Evolutionary conservation across 2,113 vertebrate species (phyloP).

Genomic region (Strix uralensis): DNA sequence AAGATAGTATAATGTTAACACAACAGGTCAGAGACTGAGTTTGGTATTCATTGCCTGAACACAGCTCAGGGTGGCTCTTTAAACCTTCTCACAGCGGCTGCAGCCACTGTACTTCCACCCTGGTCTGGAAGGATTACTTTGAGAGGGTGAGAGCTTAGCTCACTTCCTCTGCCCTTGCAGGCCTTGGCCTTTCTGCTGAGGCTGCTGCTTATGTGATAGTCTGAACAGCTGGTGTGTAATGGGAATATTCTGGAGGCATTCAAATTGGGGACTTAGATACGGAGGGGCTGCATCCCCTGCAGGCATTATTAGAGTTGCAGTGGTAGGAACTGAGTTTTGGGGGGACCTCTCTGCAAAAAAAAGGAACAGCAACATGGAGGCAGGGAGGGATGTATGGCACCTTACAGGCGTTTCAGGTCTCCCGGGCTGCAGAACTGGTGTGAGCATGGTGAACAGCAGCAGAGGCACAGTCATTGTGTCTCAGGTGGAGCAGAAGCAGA

Average conservation of each 20-base stretch:
- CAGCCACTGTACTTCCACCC: neutral
- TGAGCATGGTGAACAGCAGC: neutral
- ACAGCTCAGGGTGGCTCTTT: neutral
- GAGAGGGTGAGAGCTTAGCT: neutral
- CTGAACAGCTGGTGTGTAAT: slow-evolving; percentile 11
- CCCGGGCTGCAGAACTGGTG: neutral
- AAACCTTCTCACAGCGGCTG: neutral
- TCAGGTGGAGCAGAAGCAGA: neutral
- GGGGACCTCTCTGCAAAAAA: neutral
- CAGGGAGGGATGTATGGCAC: neutral
- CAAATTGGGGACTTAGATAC: rapidly evolving
- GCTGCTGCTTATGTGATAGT: neutral
- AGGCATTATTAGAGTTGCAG: neutral
- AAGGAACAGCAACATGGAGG: neutral
- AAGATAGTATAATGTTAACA: neutral
- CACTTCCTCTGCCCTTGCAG: neutral
- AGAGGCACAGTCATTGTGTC: neutral
- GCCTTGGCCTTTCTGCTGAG: neutral
- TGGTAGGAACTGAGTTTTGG: neutral
- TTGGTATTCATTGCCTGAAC: neutral
- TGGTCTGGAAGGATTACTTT: neutral
- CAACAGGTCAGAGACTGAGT: neutral
- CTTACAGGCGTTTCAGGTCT: neutral
- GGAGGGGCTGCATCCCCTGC: neutral
- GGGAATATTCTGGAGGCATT: neutral